Percentiles rank a stretch among this genome's conserved stretches.
Conservation (phyloP, 2,113 vertebrate species). For the Anolis carolinensis region DNA sequence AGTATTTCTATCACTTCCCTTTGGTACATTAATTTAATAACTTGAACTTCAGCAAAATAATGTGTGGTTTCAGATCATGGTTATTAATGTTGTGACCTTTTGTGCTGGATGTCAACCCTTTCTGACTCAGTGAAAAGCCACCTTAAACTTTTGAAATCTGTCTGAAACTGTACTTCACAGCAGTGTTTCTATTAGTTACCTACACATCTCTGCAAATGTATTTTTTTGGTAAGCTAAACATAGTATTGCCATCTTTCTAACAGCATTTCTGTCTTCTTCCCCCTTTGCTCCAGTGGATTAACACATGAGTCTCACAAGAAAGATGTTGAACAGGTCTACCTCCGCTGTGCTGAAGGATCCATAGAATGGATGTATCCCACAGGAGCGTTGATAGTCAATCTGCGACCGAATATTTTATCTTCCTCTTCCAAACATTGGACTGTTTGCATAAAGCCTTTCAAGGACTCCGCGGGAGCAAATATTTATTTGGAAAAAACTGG, state of each 20-base stretch:
- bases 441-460: constrained; percentile 92
- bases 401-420: constrained; percentile 88
- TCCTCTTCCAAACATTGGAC: constrained; percentile 82
- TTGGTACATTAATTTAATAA: neutral
- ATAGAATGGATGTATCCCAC: constrained; percentile 98
- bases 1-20: constrained; percentile 38
- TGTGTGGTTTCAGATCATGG: neutral
- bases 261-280: constrained; percentile 37
- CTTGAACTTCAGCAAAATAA: neutral
- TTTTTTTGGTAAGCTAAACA: neutral
- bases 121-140: neutral
- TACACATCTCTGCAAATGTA: neutral
- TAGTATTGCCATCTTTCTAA: neutral
- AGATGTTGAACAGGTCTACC: constrained; percentile 98
- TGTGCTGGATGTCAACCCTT: neutral
- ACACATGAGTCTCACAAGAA: constrained; percentile 91
- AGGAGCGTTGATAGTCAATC: constrained; percentile 94
- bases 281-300: constrained; percentile 80
- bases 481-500: constrained; percentile 96
- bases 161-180: neutral
- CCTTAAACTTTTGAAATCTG: neutral
- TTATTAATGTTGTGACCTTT: neutral
- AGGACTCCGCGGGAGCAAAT: constrained; percentile 90
- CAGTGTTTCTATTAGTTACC: neutral
- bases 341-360: constrained; percentile 90